These are phyloP conservation scores for Cassiopea xamachana DNA, from an alignment of 30 jellyfish, hydroid and myxozoan genomes.

Conservation along the genomic window DNA sequence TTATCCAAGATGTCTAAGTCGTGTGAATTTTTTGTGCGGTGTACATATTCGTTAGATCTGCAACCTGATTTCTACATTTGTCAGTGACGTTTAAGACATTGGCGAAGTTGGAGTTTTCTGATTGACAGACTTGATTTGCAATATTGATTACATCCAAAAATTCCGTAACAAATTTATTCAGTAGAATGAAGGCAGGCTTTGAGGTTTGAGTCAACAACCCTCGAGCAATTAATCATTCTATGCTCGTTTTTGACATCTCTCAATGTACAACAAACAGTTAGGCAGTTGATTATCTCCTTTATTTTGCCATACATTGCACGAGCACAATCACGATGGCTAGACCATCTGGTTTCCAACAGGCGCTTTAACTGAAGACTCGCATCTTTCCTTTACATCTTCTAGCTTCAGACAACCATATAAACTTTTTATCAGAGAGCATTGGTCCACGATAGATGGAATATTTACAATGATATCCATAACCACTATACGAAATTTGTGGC, in stretches of 20 bases:
- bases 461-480: slow-evolving; percentile 3
- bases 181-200: slow-evolving; percentile 29
- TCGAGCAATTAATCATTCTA: slow-evolving; percentile 21
- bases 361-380: slow-evolving; percentile 33
- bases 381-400: slow-evolving; percentile 14
- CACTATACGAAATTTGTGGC: slow-evolving; percentile 50
- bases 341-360: slow-evolving; percentile 40
- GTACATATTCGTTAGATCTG: neutral
- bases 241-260: slow-evolving; percentile 29
- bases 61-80: neutral
- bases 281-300: slow-evolving; percentile 26
- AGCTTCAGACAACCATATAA: slow-evolving; percentile 39
- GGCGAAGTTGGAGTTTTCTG: slow-evolving; percentile 20
- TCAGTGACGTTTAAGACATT: slow-evolving; percentile 25
- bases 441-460: slow-evolving; percentile 35
- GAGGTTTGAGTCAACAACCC: slow-evolving; percentile 9
- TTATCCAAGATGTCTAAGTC: slow-evolving; percentile 20
- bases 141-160: slow-evolving; percentile 18
- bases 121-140: slow-evolving; percentile 35
- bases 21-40: neutral
- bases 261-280: slow-evolving; percentile 7
- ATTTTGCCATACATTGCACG: slow-evolving; percentile 9
- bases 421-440: slow-evolving; percentile 19
- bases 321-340: slow-evolving; percentile 49
- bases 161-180: neutral